These are phyloP conservation scores for Leptatherina wallacei DNA, from an alignment of 2,797 vertebrate species.

Conservation along the genomic window DNA sequence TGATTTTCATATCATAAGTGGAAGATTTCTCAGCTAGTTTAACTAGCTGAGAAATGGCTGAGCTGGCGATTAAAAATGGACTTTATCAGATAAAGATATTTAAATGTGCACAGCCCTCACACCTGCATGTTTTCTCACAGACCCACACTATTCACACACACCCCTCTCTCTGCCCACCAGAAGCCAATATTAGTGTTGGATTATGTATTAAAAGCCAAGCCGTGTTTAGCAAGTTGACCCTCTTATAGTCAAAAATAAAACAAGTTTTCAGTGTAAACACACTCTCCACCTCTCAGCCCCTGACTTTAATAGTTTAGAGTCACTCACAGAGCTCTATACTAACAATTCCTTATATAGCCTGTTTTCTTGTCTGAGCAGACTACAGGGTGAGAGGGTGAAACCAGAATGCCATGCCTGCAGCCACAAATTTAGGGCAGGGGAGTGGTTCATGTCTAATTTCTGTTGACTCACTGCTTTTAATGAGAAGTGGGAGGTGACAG, in stretches of 20 bases:
- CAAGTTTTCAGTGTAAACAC: constrained; percentile 63
- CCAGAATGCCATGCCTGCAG: constrained; percentile 44
- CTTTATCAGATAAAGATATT: constrained; percentile 19
- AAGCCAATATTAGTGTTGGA: constrained; percentile 71
- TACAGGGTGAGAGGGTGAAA: constrained; percentile 42
- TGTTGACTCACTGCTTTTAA: constrained; percentile 65
- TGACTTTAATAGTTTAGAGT: constrained; percentile 45
- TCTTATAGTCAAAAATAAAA: constrained; percentile 70
- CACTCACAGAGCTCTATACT: constrained; percentile 41
- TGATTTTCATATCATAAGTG: neutral
- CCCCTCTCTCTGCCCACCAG: constrained; percentile 31
- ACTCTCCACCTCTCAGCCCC: constrained; percentile 37
- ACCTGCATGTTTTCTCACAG: constrained; percentile 45
- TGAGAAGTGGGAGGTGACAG: constrained; percentile 42
- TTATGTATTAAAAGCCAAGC: constrained; percentile 48
- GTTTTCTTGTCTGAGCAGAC: constrained; percentile 45
- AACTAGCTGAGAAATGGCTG: neutral
- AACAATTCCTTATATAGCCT: constrained; percentile 78
- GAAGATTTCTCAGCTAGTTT: constrained; percentile 2
- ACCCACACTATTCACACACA: constrained; percentile 2
- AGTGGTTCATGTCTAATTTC: constrained; percentile 56
- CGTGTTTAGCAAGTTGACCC: constrained; percentile 58
- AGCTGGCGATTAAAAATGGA: too few species aligned
- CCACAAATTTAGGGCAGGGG: constrained; percentile 55
- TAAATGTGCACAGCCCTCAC: constrained; percentile 16